Base-by-base conservation (phyloP, 2,888 invertebrate genomes). In the Dryococelus australis region DNA sequence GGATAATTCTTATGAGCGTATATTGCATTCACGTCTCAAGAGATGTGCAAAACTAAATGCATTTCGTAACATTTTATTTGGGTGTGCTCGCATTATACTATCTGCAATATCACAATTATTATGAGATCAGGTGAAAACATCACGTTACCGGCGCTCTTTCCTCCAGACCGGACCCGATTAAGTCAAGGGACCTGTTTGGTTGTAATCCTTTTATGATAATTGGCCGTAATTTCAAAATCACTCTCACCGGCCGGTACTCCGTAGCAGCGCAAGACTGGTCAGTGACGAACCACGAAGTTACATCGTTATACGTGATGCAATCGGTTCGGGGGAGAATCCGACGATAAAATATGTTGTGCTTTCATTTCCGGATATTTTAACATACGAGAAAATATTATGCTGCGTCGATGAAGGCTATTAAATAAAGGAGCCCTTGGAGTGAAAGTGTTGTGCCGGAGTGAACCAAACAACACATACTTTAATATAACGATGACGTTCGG, bases 331-430 rank as follows among this genome's bases (percentile, higher is more conserved):
- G 65, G 65, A n/a, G 65, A n/a, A 65, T n/a, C 65, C 8, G 20
- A n/a, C 13, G 65, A 65, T 10, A 65, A 65, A 65, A 65, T 65
- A n/a, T 65, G 65, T 65, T 65, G 65, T 65, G 65, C 65, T 65
- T 65, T 65, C 65, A 65, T 65, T 65, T 65, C 65, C 65, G 65
- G 65, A 65, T 65, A 65, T 65, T 65, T 65, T 65, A 65, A 65
- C 20, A 20, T 65, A 65, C 65, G 65, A n/a, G 65, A 65, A 65
- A 65, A n/a, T 20, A 3, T 65, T n/a, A 65, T 65, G 65, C 65
- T n/a, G 20, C 65, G 65, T n/a, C 65, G 24, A 65, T 65, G 20
- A 65, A 24, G 65, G 65, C 65, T 65, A 65, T 65, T 65, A 65
- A 65, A 20, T 16, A 16, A 24, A 24, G n/a, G 65, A 24, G 0